Conservation (phyloP, 2,797 vertebrate genomes). For the Trematomus bernacchii region DNA sequence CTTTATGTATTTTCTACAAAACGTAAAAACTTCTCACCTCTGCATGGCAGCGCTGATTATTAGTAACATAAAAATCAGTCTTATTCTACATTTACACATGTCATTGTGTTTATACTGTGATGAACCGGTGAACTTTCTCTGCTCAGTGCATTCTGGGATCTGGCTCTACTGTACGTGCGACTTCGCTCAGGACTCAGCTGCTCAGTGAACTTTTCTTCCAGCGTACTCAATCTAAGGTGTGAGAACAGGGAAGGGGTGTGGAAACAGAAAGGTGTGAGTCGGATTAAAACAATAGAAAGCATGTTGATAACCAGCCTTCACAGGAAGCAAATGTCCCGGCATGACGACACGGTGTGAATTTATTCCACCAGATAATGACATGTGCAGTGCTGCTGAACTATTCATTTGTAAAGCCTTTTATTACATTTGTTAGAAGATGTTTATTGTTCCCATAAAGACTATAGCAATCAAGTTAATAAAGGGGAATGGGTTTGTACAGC, state of each 20-base stretch:
- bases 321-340: neutral
- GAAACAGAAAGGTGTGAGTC: neutral
- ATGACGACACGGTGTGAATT: neutral
- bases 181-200: neutral
- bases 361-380: neutral
- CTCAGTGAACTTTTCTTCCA: neutral
- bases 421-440: neutral
- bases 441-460: neutral
- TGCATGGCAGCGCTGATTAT: no score
- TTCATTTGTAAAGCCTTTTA: neutral
- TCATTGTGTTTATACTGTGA: neutral
- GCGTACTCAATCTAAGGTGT: conserved; percentile 24
- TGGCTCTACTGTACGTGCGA: neutral
- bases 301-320: neutral
- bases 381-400: no score
- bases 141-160: neutral
- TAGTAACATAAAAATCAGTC: neutral
- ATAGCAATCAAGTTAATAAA: neutral
- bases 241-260: neutral
- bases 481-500: neutral
- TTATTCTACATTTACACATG: neutral
- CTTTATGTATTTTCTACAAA: no score
- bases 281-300: neutral
- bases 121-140: neutral
- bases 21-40: no score